Base-by-base conservation (phyloP, 2,113 vertebrate species). In the Takifugu bimaculatus region DNA sequence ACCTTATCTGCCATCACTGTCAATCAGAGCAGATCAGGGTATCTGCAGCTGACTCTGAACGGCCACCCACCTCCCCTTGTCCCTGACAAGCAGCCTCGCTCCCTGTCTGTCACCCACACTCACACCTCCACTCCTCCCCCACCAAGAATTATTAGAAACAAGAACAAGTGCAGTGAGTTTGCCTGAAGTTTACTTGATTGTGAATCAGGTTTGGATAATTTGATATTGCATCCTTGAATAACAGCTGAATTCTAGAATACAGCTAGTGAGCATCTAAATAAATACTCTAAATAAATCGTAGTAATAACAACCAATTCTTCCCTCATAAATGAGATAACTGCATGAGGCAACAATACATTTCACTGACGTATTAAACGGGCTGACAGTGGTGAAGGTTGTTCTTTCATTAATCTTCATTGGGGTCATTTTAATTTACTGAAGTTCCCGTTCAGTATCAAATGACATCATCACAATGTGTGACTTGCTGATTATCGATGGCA, bases 1-100 rank as follows among this genome's bases (percentile, higher is more conserved):
- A 59, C 70, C 83, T 88, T 89, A 90, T 91, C 89, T 85, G 75
- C 78, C 87, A 86, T 89, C 80, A 47, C 86, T 88, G 86, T 89
- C 90, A 91, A 79, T 90, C 90, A 89, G 83, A 82, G 63, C 71
- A 81, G 81, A 88, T 89, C 88, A 85, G 66, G 77, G 80, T 68
- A 85, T 81, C 82, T 82, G 68, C 86, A 87, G 82, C 88, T 82
- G 77, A 75, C 77, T 76, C 82, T 27, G 50, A 62, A 47, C 50
- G n/a, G 60, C 65, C 74, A 55, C 63, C 47, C 15, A 25, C 59
- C 60, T 50, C 57, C 68, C 54, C 25, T 35, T 4, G 15, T 55
- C 65, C 53, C 70, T 32, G 12, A 44, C 64, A 35, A 49, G 47
- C 61, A 20, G n/a, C 61, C 35, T 43, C 63, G 12, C 49, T 57